phyloP scores from a whole-genome alignment of 2,797 vertebrate species.

The Danio choprae region DNA sequence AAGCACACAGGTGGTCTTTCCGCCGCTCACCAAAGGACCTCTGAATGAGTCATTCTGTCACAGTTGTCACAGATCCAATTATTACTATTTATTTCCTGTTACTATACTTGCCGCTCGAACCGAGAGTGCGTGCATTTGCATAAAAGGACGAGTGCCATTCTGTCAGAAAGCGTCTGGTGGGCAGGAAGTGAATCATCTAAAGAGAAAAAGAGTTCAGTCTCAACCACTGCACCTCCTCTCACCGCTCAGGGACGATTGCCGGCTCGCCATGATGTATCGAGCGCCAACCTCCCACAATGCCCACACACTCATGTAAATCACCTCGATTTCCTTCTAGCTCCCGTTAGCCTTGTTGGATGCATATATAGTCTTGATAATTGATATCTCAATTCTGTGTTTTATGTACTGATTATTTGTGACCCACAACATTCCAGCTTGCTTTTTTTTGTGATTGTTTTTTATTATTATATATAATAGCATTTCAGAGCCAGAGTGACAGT shows the following conservation, averaged over 20 bases:
- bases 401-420: background rate
- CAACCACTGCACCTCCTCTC: constrained; percentile 13
- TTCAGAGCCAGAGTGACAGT: too few species aligned
- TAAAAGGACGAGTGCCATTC: constrained; percentile 44
- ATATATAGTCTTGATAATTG: background rate
- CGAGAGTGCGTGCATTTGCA: constrained; percentile 50
- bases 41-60: constrained; percentile 57
- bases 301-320: constrained; percentile 52
- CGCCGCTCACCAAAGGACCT: constrained; percentile 27
- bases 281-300: constrained; percentile 47
- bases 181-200: constrained; percentile 42
- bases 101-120: background rate
- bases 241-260: constrained; percentile 4
- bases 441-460: too few species aligned
- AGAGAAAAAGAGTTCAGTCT: background rate
- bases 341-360: background rate
- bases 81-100: constrained; percentile 35
- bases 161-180: constrained; percentile 39
- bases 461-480: too few species aligned
- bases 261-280: constrained; percentile 21
- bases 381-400: background rate
- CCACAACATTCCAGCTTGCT: too few species aligned
- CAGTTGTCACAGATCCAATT: constrained; percentile 43
- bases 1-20: constrained; percentile 58
- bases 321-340: background rate